phyloP scores from a whole-genome alignment of 30 jellyfish, hydroid and myxozoan species.

The Clytia hemisphaerica region DNA sequence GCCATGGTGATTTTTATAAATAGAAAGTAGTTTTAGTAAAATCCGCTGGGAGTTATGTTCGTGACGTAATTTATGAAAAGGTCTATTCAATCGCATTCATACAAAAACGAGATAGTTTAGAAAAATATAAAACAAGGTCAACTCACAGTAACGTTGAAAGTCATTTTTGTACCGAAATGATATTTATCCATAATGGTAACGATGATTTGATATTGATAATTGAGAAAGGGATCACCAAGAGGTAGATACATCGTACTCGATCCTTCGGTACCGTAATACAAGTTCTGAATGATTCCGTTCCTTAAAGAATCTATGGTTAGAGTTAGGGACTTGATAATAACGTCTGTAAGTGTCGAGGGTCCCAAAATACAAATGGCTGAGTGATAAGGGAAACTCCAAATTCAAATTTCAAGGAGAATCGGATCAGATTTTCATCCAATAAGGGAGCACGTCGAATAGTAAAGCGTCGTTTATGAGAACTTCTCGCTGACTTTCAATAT shows the following conservation, averaged over 20 bases:
- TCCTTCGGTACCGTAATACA: slow-evolving; percentile 61
- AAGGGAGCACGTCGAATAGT: too few species aligned
- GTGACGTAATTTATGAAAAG: too few species aligned
- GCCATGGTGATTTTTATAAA: too few species aligned
- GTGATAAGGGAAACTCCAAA: neutral
- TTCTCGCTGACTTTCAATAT: too few species aligned
- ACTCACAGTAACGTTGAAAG: slow-evolving; percentile 51
- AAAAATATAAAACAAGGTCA: neutral
- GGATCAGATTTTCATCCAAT: too few species aligned
- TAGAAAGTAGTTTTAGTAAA: too few species aligned
- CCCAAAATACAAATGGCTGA: neutral
- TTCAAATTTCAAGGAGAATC: too few species aligned
- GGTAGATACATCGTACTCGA: slow-evolving; percentile 60
- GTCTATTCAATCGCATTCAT: neutral
- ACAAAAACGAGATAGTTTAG: neutral
- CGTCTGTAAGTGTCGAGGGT: neutral
- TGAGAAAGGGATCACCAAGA: slow-evolving; percentile 33
- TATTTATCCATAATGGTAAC: slow-evolving; percentile 56
- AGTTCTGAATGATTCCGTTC: slow-evolving; percentile 43
- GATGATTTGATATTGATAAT: slow-evolving; percentile 43
- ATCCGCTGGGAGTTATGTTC: too few species aligned
- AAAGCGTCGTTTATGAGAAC: too few species aligned
- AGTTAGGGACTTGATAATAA: too few species aligned
- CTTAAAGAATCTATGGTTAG: slow-evolving; percentile 54
- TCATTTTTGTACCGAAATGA: slow-evolving; percentile 30